These are phyloP conservation scores for Anguilla pacifica DNA, from an alignment of 2,797 vertebrate species.

Conservation along the genomic window DNA sequence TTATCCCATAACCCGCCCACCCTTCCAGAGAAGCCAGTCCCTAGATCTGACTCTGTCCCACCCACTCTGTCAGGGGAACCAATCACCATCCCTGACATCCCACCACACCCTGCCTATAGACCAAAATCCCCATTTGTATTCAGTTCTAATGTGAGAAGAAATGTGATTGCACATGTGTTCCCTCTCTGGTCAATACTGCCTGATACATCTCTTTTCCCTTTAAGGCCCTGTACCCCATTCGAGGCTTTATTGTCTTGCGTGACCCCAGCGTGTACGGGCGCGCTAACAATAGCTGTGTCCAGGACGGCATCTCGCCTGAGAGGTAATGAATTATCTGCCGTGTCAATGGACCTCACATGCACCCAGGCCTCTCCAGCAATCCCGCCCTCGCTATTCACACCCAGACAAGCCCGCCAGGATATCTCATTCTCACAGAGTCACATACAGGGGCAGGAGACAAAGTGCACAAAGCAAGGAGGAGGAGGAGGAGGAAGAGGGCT, in stretches of 20 bases:
- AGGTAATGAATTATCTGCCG: not conserved
- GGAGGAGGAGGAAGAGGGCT: not conserved
- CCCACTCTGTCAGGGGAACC: too few species aligned
- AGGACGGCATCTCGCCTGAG: not conserved
- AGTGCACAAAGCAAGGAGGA: not conserved
- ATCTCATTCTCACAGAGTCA: not conserved
- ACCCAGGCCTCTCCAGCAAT: not conserved
- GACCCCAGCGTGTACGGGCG: not conserved
- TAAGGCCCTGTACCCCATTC: not conserved
- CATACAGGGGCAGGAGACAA: not conserved
- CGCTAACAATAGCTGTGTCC: not conserved
- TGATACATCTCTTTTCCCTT: not conserved
- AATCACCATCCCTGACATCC: too few species aligned
- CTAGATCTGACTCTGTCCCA: not conserved
- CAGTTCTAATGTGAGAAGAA: not conserved
- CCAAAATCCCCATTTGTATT: conserved; percentile 6
- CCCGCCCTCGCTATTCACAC: not conserved
- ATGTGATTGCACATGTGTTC: not conserved
- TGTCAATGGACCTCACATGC: not conserved
- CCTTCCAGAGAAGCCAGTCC: not conserved
- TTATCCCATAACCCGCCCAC: not conserved
- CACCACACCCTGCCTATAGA: not conserved
- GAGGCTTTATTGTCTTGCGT: not conserved
- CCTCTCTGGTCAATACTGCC: not conserved
- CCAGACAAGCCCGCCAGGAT: not conserved